Base-by-base conservation (phyloP, 2,888 invertebrate genomes). In the Gari tellinella region DNA sequence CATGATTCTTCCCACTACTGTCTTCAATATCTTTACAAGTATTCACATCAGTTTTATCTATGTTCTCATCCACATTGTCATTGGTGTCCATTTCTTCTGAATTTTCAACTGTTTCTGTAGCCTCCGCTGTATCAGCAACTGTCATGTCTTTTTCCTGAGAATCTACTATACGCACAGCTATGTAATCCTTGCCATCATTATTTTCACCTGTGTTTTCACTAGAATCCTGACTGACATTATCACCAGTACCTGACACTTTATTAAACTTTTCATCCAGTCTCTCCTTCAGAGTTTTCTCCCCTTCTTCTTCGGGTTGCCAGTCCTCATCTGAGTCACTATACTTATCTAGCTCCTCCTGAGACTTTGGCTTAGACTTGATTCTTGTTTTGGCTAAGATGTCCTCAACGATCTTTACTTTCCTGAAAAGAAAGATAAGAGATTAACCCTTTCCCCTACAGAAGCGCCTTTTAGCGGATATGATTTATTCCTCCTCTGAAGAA, bases 331-430 rank as follows among this genome's bases (percentile, higher is more conserved):
- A 62, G 45, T 66, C 62, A 66, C 68, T 70, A 26, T 65, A 58
- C 43, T 75, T 62, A 46, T 70, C 73, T 0, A 57, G 17, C 17
- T 67, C 72, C 31, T 67, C 67, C 45, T 63, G 69, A 25, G 73
- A 53, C 38, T 65, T 64, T n/a, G 61, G 10, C 21, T 56, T 49
- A 3, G 66, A 26, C 26, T 72, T 64, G 12, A 73, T 37, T 66
- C 77, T 72, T 10, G 75, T 64, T 45, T 68, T 84, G 45, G 72
- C 67, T n/a, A 84, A 60, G 3, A 83, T 63, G 61, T 79, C 75
- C 60, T 85, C 81, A 21, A 87, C 72, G 14, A 83, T 72, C 53
- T 74, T 76, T 7, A 84, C 85, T 72, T 85, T 87, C 52, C 87
- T 87, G 75, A 14, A 60, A 60, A n/a, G 41, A 12, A 31, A 31